phyloP scores from a whole-genome alignment of 1,140 invertebrate genomes.

The Tetramorium alpestre region DNA sequence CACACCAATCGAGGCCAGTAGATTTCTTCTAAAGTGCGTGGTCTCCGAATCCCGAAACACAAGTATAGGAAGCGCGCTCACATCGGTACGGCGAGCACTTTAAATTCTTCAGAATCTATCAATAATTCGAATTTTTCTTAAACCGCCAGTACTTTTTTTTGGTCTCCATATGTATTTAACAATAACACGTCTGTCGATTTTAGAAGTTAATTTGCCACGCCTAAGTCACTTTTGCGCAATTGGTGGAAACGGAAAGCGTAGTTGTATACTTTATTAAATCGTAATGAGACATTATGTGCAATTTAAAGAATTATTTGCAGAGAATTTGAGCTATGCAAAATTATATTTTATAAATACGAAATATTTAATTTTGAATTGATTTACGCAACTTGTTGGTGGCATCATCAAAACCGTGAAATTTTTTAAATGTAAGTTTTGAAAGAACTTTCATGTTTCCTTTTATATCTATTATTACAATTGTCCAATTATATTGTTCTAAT shows the following conservation, averaged over 20 bases:
- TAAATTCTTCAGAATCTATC: neutral
- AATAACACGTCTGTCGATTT: slow-evolving; percentile 2
- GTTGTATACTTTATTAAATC: slow-evolving; percentile 26
- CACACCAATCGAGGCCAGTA: slow-evolving; percentile 63
- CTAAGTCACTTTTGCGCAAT: neutral
- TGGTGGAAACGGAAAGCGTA: neutral
- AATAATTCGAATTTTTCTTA: slow-evolving; percentile 4
- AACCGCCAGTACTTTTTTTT: slow-evolving; percentile 9
- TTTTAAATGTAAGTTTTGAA: neutral
- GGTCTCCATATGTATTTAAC: neutral
- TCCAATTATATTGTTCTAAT: slow-evolving; percentile 5
- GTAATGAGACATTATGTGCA: slow-evolving; percentile 26
- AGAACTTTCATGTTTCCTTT: neutral
- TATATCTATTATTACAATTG: neutral
- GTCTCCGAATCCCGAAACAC: slow-evolving; percentile 55
- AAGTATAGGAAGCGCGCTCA: slow-evolving; percentile 62
- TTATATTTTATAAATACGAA: neutral
- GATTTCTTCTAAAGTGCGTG: slow-evolving; percentile 47
- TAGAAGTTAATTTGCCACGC: neutral
- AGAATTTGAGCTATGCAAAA: neutral
- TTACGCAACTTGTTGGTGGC: neutral
- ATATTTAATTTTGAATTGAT: slow-evolving; percentile 9
- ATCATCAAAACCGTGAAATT: neutral
- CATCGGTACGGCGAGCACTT: slow-evolving; percentile 38
- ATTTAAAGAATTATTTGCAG: slow-evolving; percentile 1